Evolutionary conservation across 2,888 invertebrate species (phyloP).

Genomic region (Apodemia zela): DNA sequence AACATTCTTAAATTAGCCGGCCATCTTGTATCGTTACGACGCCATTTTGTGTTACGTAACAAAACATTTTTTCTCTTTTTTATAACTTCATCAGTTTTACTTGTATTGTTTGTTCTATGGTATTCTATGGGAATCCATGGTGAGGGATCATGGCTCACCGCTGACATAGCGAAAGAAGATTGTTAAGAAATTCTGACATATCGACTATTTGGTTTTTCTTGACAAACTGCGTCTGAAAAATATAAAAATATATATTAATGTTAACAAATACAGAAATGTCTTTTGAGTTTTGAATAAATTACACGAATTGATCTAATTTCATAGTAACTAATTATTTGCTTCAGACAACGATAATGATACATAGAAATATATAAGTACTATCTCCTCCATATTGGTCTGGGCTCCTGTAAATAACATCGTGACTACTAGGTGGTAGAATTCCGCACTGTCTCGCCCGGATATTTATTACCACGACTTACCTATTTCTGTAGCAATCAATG

Average conservation of each 20-base stretch:
- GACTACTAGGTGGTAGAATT: too few relatives aligned
- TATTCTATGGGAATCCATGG: conserved; percentile 35
- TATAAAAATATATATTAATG: background rate
- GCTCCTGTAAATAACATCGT: too few relatives aligned
- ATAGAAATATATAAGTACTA: too few relatives aligned
- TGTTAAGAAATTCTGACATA: conserved; percentile 18
- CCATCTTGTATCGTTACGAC: conserved; percentile 41
- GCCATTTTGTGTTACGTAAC: conserved; percentile 21
- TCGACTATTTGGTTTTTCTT: conserved; percentile 11
- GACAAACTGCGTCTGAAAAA: conserved; percentile 1
- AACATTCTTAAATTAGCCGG: conserved; percentile 39
- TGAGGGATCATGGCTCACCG: conserved; percentile 51
- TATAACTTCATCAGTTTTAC: conserved; percentile 15
- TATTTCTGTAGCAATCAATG: too few relatives aligned
- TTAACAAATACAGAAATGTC: too few relatives aligned
- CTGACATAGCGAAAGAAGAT: conserved; percentile 52
- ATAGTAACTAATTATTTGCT: too few relatives aligned
- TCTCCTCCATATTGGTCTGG: too few relatives aligned
- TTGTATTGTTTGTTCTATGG: conserved; percentile 33
- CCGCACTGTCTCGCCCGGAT: too few relatives aligned
- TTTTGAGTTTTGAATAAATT: too few relatives aligned
- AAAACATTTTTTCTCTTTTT: conserved; percentile 24
- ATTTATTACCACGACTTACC: too few relatives aligned
- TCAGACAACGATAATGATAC: too few relatives aligned
- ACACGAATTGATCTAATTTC: too few relatives aligned